Percentiles rank a stretch among this genome's conserved stretches.
Evolutionary conservation across 2,797 vertebrate genomes (phyloP).

Genomic region (Alcedo quadribrachys): DNA sequence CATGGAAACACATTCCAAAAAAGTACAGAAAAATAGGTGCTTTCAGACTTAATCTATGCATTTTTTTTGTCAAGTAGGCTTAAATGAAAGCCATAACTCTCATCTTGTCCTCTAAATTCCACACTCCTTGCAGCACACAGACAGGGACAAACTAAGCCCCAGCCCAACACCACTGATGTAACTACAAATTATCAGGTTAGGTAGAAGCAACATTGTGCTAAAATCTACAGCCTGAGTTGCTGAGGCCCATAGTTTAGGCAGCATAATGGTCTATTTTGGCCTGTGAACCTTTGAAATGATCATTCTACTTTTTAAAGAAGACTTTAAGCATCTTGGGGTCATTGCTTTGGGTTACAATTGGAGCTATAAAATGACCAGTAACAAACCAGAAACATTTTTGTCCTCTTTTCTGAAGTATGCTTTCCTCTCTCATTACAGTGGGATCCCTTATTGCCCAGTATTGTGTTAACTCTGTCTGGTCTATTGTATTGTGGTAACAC

Average conservation of each 20-base stretch:
- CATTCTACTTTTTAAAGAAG: slow-evolving; percentile 20
- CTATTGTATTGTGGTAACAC: slow-evolving; percentile 65
- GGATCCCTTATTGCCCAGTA: slow-evolving; percentile 55
- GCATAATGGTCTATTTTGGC: slow-evolving; percentile 13
- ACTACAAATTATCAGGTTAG: neutral
- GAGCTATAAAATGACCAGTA: slow-evolving; percentile 44
- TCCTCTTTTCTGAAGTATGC: slow-evolving; percentile 41
- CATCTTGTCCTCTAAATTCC: neutral
- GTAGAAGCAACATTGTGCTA: neutral
- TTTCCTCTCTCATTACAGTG: slow-evolving; percentile 55
- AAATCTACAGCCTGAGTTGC: neutral
- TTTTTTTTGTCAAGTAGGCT: neutral
- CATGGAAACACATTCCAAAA: neutral
- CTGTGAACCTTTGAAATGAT: slow-evolving; percentile 34
- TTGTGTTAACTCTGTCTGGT: slow-evolving; percentile 65
- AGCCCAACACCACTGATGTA: neutral
- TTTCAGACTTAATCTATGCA: neutral
- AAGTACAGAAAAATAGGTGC: neutral
- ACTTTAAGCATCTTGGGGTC: slow-evolving; percentile 15
- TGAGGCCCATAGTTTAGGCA: neutral
- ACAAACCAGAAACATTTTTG: slow-evolving; percentile 46
- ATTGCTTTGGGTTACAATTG: slow-evolving; percentile 20
- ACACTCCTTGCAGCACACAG: neutral
- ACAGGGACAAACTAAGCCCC: neutral
- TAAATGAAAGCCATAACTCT: neutral